Base-by-base conservation (phyloP, 2,113 vertebrate genomes). In the Tangachromis dhanisi region DNA sequence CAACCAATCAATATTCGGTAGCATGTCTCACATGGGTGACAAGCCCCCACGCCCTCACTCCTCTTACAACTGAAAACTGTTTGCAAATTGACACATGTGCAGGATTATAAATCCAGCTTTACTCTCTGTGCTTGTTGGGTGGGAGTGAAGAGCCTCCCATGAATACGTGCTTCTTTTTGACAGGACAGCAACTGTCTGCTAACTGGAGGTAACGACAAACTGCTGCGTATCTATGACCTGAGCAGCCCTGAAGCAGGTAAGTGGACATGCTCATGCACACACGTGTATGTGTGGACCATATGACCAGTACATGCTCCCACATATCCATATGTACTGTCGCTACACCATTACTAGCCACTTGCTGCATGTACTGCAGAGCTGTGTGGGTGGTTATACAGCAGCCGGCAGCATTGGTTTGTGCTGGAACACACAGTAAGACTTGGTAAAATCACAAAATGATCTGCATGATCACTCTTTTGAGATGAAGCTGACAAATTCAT, bases 141-240 rank as follows among this genome's bases (percentile, higher is more conserved):
- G 14, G 9, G 4, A 54, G 13, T 45, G 49, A 33, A 14, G 5
- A 9, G 47, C 29, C 19, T 35, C 8, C 17, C 17, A 35, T 82
- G 26, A 82, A 31, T 31, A n/a, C 10, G 7, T 83, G 19, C 5
- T 1, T 84, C 35, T 86, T 17, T 33, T 66, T 31, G 24, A 31
- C 85, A 99, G 99, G 99, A 99, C 95, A 99, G 98, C 94, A 97
- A 96, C 96, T 97, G 96, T 91, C 96, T 99, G 85, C 94, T 99
- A 93, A 99, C 99, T 5, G 98, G 95, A 40, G 99, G 99, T 90
- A 99, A 99, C 26, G 99, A 99, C 94, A 99, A 99, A 94, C 86
- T 99, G 51, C 95, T 99, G 84, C 98, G 98, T 59, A 98, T 99
- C 87, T 99, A 98, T 4, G 98, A 99, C 84, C 96, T 99, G 92